phyloP scores from a whole-genome alignment of 2,888 invertebrate species.

The Eudasyphora cyanicolor region DNA sequence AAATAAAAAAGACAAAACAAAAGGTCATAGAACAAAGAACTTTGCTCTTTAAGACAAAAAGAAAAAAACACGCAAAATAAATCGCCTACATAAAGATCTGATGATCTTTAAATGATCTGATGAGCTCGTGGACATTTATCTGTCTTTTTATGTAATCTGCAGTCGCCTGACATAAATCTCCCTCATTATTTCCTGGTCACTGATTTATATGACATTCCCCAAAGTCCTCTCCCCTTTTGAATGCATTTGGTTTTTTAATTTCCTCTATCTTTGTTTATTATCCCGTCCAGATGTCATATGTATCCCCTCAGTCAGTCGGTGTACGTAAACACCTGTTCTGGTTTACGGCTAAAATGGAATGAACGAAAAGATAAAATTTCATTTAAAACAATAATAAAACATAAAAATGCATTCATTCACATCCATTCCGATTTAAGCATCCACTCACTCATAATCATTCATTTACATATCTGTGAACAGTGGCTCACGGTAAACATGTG shows the following conservation, averaged over 20 bases:
- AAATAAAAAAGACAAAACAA: too few species aligned
- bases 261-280: too few species aligned
- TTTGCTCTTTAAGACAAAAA: too few species aligned
- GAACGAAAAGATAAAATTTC: neutral
- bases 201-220: neutral
- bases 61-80: too few species aligned
- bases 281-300: neutral
- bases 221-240: neutral
- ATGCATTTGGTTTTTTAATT: too few species aligned
- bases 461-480: neutral
- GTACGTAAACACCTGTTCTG: neutral
- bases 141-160: too few species aligned
- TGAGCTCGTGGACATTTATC: too few species aligned
- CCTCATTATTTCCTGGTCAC: neutral
- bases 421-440: neutral
- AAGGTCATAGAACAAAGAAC: too few species aligned
- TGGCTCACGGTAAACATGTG: neutral
- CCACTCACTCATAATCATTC: neutral
- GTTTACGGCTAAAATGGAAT: neutral
- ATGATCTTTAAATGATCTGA: too few species aligned
- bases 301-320: neutral
- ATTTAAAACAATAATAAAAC: neutral
- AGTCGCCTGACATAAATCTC: neutral
- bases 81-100: too few species aligned
- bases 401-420: neutral